Percentiles rank a stretch among this genome's conserved stretches.
Evolutionary conservation across 2,113 vertebrate species (phyloP).

Genomic region (Columbina picui): DNA sequence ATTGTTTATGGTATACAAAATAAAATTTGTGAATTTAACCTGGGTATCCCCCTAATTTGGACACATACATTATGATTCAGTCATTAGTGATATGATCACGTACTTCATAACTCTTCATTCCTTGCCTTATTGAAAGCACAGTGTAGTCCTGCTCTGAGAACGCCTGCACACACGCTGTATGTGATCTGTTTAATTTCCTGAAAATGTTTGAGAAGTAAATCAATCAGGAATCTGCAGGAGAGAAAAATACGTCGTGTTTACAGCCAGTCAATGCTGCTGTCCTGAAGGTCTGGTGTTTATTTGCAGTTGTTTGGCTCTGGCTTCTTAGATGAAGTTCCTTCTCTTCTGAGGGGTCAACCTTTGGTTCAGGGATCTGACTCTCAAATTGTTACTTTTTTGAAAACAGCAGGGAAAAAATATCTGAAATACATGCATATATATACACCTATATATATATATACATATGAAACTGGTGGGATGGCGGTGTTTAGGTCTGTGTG

Average conservation of each 20-base stretch:
- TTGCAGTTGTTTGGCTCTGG: neutral
- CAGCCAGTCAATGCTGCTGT: neutral
- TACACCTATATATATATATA: neutral
- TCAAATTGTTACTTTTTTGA: neutral
- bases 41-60: neutral
- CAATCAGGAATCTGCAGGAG: neutral
- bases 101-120: neutral
- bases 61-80: neutral
- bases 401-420: neutral
- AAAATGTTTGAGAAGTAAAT: neutral
- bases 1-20: neutral
- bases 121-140: neutral
- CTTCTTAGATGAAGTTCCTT: neutral
- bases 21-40: neutral
- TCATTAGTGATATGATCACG: neutral
- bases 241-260: neutral
- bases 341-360: neutral
- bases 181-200: neutral
- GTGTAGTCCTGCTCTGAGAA: neutral
- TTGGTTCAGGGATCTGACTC: neutral
- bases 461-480: neutral
- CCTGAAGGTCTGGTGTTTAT: neutral
- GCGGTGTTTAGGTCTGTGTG: neutral
- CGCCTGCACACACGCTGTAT: neutral
- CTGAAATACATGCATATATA: neutral